A percentile compares a stretch with the other conserved stretches of the same genome.
Evolutionary conservation across 2,113 vertebrate genomes (phyloP).

Genomic region (Chunga burmeisteri): DNA sequence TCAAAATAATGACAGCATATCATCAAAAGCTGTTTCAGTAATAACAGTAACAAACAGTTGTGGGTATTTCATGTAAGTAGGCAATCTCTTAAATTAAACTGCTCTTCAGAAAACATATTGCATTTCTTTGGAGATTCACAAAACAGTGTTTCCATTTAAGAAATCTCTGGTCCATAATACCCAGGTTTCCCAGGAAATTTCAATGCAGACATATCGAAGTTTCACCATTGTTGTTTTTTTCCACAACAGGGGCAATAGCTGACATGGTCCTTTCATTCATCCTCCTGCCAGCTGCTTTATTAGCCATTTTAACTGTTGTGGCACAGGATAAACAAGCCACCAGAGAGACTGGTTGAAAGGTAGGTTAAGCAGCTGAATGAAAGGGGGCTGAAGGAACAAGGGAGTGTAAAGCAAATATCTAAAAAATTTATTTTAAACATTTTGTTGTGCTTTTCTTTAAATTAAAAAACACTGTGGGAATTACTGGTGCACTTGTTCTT

Average conservation of each 20-base stretch:
- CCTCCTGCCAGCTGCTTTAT: slow-evolving; percentile 29
- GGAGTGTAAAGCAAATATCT: not conserved
- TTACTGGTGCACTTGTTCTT: not conserved
- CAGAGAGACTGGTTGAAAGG: slow-evolving; percentile 10
- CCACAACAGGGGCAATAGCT: not conserved
- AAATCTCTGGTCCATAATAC: not conserved
- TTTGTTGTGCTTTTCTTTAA: not conserved
- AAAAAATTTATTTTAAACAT: not conserved
- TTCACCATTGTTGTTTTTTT: not conserved
- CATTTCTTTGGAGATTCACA: not conserved
- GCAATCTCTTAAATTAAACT: not conserved
- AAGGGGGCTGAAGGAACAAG: not conserved
- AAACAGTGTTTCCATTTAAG: not conserved
- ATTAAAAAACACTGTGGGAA: not conserved
- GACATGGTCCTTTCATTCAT: not conserved
- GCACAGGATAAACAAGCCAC: not conserved
- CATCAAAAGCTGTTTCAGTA: not conserved
- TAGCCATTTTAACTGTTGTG: not conserved
- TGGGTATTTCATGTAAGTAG: not conserved
- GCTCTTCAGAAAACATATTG: not conserved
- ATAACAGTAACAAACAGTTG: not conserved
- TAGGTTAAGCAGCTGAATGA: slow-evolving; percentile 9
- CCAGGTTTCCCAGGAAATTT: not conserved
- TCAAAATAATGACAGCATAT: not conserved
- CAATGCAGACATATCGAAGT: not conserved